Percentiles rank a stretch among this genome's conserved stretches.
Conservation (phyloP, 2,888 invertebrate species). For the Stenotaenia linearis region DNA sequence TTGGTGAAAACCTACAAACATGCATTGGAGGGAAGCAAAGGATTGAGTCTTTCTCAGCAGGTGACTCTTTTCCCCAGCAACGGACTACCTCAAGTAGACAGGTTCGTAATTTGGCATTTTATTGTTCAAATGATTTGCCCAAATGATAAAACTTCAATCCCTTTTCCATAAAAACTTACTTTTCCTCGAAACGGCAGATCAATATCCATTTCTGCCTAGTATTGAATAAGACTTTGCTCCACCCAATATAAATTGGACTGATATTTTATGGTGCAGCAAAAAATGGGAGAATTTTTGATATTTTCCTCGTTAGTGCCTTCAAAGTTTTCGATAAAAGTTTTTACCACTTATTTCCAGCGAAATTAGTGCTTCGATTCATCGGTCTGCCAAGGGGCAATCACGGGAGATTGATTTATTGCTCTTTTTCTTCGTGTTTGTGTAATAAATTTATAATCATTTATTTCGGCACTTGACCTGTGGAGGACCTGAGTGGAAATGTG, state of each 20-base stretch:
- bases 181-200: background rate
- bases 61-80: slow-evolving; percentile 11
- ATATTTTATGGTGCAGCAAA: background rate
- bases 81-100: slow-evolving; percentile 24
- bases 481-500: too few relatives aligned
- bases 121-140: background rate
- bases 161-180: background rate
- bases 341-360: too few relatives aligned
- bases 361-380: too few relatives aligned
- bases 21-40: background rate
- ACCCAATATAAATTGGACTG: background rate
- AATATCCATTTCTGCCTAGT: background rate
- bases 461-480: too few relatives aligned
- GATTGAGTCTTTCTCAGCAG: background rate
- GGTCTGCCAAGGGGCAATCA: too few relatives aligned
- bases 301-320: background rate
- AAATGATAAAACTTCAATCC: background rate
- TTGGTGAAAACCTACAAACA: slow-evolving; percentile 17
- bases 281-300: background rate
- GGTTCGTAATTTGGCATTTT: background rate
- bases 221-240: background rate
- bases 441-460: too few relatives aligned
- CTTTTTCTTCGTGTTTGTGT: too few relatives aligned
- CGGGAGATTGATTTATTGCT: too few relatives aligned
- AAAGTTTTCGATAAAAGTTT: background rate